Evolutionary conservation across 2,888 invertebrate genomes (phyloP), one percentile per base, ranked within the genome.

Genomic region (Cheilosia soror): DNA sequence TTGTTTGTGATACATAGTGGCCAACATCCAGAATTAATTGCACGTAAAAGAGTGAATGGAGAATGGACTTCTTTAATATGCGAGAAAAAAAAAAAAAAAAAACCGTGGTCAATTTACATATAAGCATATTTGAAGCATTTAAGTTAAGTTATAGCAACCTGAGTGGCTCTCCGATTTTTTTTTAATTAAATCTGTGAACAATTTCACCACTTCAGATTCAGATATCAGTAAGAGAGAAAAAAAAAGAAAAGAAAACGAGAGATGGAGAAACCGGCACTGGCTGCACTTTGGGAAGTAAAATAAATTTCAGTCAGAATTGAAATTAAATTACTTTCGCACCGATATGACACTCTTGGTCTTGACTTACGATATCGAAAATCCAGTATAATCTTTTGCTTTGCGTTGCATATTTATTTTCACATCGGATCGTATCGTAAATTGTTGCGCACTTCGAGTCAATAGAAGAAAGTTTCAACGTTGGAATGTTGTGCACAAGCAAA

Each of bases 1-100:
- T 72, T 53, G 65, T 33, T 40, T 82, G n/a, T 44, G 55, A 47
- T 71, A 72, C 25, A 49, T 71, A 63, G 44, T 33, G 65, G 37
- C 65, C 63, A 72, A 72, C 55, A 47, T 55, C 11, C 47, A 82
- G 71, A 82, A 82, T 71, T 55, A 82, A 77, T 82, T 82, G 77
- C 60, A 44, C 40, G 47, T 66, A 72, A 66, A 65, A 66, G 55
- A 78, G 77, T 72, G 72, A 82, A 72, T 72, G 71, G 65, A 60
- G 72, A 82, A 66, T 66, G 71, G 65, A 60, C 58, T 81, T 58
- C 44, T 80, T 73, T 47, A 58, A 66, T 58, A 60, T 58, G 65
- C 11, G 7, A 51, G 53, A 57, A 57, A 53, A 15, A 63, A 63
- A 65, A n/a, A 62, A 62, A 47, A 47, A 15, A n/a, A n/a, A n/a